A percentile compares a stretch with the other conserved stretches of the same genome.
phyloP scores from a whole-genome alignment of 2,888 invertebrate species.

The Morpho deidamia region DNA sequence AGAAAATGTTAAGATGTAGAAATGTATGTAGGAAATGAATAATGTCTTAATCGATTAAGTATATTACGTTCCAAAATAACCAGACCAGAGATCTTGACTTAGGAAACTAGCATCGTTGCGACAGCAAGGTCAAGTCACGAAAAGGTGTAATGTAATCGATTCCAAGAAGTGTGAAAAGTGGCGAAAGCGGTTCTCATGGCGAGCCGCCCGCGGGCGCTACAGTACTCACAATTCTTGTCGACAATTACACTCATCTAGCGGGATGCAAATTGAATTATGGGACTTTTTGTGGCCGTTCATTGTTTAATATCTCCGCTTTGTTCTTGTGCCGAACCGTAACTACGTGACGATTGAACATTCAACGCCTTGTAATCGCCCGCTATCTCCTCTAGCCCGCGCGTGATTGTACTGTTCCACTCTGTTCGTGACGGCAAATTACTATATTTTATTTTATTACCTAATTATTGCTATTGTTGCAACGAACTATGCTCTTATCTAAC shows the following conservation, averaged over 20 bases:
- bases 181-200: conserved; percentile 69
- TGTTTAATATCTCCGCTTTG: conserved; percentile 68
- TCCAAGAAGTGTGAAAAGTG: conserved; percentile 72
- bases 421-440: conserved; percentile 68
- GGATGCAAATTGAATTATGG: conserved; percentile 78
- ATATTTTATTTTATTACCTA: conserved; percentile 72
- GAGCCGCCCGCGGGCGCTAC: conserved; percentile 51
- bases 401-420: conserved; percentile 62
- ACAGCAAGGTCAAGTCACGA: conserved; percentile 23
- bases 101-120: not conserved
- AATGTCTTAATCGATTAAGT: too few relatives aligned
- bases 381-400: conserved; percentile 37
- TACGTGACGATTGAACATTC: conserved; percentile 72
- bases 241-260: conserved; percentile 70
- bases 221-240: conserved; percentile 54
- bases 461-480: conserved; percentile 69
- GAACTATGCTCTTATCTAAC: conserved; percentile 30
- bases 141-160: conserved; percentile 52
- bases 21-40: too few relatives aligned
- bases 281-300: conserved; percentile 72
- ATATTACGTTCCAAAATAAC: too few relatives aligned
- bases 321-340: conserved; percentile 55
- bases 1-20: too few relatives aligned
- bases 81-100: too few relatives aligned
- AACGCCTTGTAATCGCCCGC: conserved; percentile 59